Base-by-base conservation (phyloP, 2,113 vertebrate genomes). In the Syngnathus scovelli region DNA sequence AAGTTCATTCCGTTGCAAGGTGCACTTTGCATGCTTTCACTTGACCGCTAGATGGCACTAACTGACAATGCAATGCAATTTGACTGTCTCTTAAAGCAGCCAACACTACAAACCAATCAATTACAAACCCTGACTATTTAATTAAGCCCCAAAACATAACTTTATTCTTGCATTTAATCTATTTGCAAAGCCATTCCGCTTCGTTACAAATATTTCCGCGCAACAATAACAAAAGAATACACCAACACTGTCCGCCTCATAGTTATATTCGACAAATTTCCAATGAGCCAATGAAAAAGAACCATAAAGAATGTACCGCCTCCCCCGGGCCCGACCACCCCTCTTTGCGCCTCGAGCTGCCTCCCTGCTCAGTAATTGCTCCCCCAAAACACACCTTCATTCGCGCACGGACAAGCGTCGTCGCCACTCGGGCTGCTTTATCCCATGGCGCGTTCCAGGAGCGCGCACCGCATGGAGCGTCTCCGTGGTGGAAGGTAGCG, bases 221-320 rank as follows among this genome's bases (percentile, higher is more conserved):
- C 19, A 51, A n/a, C 19, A 6, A 18, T 5, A 6, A 48, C 15
- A 16, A n/a, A 19, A 49, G 6, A 48, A 19, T 7, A 7, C 46
- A 8, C 7, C 2, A 9, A 11, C 12, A 27, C 4, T 10, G 23
- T 55, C 23, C 23, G 11, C 52, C 10, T 12, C 7, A 1, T 38
- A 13, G 11, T 48, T 27, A 1, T 59, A 44, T 61, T 56, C 33
- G 65, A 10, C 38, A 39, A 64, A 38, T 36, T 1, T 43, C 39
- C 2, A 19, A 66, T 64, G 12, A 81, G 70, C 74, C 76, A 76
- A 78, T 83, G 67, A 39, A 67, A 82, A 70, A 64, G 19, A 72
- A 64, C 71, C 66, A 33, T 23, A 6, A 8, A 27, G 54, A 69
- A 64, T 56, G 6, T 56, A 10, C 55, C 6, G 3, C 33, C 66